These are phyloP conservation scores for Sebastes ruberrimus DNA, from an alignment of 2,797 vertebrate species.

Conservation along the genomic window DNA sequence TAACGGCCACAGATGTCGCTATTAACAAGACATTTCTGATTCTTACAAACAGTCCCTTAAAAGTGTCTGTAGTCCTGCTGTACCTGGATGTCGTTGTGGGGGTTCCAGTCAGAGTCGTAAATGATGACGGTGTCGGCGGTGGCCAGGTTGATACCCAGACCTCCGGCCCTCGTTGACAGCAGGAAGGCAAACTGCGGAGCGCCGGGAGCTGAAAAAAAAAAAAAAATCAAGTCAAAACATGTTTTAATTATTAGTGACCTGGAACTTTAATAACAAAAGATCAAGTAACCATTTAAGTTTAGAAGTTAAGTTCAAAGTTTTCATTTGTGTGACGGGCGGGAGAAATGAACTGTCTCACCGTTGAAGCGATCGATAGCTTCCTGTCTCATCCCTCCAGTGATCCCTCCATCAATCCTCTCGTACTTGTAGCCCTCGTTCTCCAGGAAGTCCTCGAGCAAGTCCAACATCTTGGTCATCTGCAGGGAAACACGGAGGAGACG, in stretches of 20 bases:
- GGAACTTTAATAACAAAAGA: neutral
- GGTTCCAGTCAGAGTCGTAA: constrained; percentile 99
- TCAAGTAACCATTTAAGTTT: neutral
- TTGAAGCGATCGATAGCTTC: constrained; percentile 99
- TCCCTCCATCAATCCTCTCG: constrained; percentile 95
- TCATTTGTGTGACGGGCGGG: neutral
- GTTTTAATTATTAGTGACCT: neutral
- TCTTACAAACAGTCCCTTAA: too few relatives aligned
- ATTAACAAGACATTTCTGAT: too few relatives aligned
- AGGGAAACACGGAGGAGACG: rapidly evolving
- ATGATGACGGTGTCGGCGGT: constrained; percentile 98
- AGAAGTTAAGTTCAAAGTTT: neutral
- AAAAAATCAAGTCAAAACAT: too few relatives aligned
- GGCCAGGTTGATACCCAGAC: constrained; percentile 97
- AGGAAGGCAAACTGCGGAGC: constrained; percentile 98
- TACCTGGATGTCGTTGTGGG: constrained; percentile 99
- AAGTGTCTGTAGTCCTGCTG: neutral
- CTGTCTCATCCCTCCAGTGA: constrained; percentile 97
- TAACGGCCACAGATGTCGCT: too few relatives aligned
- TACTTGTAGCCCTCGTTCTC: constrained; percentile 99
- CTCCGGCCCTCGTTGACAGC: constrained; percentile 95
- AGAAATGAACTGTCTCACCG: constrained; percentile 73
- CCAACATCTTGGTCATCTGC: constrained; percentile 99
- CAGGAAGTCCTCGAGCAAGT: constrained; percentile 95
- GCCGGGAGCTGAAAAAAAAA: constrained; percentile 87